Percentiles rank a stretch among this genome's conserved stretches.
Evolutionary conservation across 92 coral and sea anemone species (phyloP).

Genomic region (Zoanthus gigantus): DNA sequence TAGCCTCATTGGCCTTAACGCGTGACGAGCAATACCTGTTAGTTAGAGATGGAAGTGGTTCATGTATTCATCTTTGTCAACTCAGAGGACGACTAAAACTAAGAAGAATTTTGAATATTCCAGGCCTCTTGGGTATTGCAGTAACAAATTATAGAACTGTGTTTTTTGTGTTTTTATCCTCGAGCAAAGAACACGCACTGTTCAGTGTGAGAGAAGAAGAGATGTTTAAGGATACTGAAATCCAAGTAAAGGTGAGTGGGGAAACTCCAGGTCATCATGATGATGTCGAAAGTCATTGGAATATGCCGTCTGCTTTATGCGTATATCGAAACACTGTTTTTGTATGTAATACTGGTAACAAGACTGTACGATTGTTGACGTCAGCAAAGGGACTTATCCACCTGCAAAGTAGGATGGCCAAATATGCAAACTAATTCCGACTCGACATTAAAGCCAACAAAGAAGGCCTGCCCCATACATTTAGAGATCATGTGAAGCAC

Average conservation of each 20-base stretch:
- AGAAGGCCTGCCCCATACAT: constrained; percentile 37
- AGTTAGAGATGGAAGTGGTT: neutral
- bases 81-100: neutral
- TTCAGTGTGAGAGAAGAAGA: constrained; percentile 48
- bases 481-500: constrained; percentile 26
- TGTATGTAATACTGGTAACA: constrained; percentile 64
- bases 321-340: constrained; percentile 54
- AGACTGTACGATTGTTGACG: constrained; percentile 55
- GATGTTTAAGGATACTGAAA: constrained; percentile 20
- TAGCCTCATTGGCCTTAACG: neutral
- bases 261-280: constrained; percentile 32
- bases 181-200: constrained; percentile 58
- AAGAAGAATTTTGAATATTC: neutral
- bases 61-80: neutral
- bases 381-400: constrained; percentile 63
- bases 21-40: neutral
- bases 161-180: constrained; percentile 52
- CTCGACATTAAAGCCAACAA: constrained; percentile 45
- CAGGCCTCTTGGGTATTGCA: constrained; percentile 58
- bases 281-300: constrained; percentile 55
- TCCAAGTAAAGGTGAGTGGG: constrained; percentile 15
- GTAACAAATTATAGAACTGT: constrained; percentile 53
- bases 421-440: constrained; percentile 55
- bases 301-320: constrained; percentile 59
- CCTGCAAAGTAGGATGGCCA: constrained; percentile 49